These are phyloP conservation scores for Petrocephalus microphthalmus DNA, from an alignment of 2,113 vertebrate genomes.

Conservation along the genomic window DNA sequence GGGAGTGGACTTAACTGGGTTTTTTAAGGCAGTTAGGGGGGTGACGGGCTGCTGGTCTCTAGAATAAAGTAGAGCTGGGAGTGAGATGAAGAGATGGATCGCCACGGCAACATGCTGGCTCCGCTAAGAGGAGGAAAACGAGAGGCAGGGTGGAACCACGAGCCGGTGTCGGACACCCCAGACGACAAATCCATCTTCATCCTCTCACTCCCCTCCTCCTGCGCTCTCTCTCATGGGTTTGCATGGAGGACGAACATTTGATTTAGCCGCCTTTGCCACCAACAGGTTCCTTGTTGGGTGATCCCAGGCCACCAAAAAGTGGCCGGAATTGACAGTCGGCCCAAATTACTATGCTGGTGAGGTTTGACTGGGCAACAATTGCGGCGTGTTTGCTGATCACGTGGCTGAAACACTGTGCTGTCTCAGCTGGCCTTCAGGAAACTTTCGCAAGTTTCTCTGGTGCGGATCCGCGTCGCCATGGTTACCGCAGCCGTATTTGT, in stretches of 20 bases:
- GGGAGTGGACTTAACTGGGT: background rate
- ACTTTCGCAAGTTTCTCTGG: background rate
- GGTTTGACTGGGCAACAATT: background rate
- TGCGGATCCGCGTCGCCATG: background rate
- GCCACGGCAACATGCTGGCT: background rate
- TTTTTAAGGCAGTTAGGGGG: background rate
- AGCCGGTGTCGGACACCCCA: background rate
- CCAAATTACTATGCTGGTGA: background rate
- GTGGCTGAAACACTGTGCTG: background rate
- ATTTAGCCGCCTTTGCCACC: background rate
- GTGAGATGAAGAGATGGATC: background rate
- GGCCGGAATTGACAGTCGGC: background rate
- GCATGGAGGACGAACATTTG: background rate
- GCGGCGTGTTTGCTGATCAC: background rate
- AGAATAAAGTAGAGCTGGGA: background rate
- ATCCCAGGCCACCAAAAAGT: background rate
- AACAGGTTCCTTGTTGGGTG: background rate
- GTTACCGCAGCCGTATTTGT: background rate
- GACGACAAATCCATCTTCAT: background rate
- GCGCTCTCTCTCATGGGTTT: background rate
- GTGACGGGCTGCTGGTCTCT: background rate
- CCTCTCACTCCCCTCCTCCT: background rate
- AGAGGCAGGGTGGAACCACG: background rate
- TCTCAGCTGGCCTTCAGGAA: background rate
- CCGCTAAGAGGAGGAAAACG: background rate